Evolutionary conservation across 2,888 invertebrate species (phyloP).

Genomic region (Ceramica pisi): DNA sequence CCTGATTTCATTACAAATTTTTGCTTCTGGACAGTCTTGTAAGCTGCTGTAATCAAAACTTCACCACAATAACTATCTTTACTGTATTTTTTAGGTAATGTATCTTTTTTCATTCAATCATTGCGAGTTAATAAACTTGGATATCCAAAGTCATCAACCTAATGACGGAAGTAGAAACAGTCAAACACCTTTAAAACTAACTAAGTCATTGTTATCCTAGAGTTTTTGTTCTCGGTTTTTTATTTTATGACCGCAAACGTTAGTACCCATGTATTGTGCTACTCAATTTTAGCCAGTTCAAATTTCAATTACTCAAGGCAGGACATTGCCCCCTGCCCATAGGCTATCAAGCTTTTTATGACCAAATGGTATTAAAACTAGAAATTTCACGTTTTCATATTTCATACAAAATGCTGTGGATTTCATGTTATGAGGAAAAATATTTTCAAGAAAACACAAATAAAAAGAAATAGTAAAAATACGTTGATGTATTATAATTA

Average conservation of each 20-base stretch:
- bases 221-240: slow-evolving; percentile 27
- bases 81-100: background rate
- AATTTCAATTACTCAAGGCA: background rate
- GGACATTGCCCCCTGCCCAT: background rate
- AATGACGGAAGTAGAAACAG: slow-evolving; percentile 30
- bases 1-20: background rate
- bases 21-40: background rate
- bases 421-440: background rate
- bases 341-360: too few species aligned
- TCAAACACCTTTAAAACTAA: slow-evolving; percentile 29
- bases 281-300: background rate
- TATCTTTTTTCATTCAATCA: background rate
- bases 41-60: background rate
- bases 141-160: background rate
- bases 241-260: slow-evolving; percentile 6
- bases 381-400: background rate
- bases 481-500: too few species aligned
- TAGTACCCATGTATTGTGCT: background rate
- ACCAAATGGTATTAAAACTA: background rate
- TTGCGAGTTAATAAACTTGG: slow-evolving; percentile 19
- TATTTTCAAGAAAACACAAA: too few species aligned
- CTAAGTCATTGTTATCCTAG: slow-evolving; percentile 25
- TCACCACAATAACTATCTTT: slow-evolving; percentile 12
- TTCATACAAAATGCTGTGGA: background rate
- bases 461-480: too few species aligned